Evolutionary conservation across 1,140 invertebrate genomes (phyloP).

Genomic region (Chironomus striatipennis): DNA sequence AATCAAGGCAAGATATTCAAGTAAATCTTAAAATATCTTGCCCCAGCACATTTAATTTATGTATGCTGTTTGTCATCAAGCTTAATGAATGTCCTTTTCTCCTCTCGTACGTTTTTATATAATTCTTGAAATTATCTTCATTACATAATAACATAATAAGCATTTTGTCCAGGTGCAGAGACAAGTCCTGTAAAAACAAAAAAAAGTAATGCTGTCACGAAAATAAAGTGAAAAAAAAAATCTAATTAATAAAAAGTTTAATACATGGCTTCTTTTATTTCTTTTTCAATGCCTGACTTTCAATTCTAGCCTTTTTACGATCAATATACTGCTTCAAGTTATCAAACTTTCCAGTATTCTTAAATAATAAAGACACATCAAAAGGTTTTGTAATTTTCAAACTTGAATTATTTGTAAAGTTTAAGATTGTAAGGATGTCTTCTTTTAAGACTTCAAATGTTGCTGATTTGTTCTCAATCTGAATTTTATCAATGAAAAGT

Average conservation of each 20-base stretch:
- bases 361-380: constrained; percentile 54
- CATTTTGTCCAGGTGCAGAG: too few species aligned
- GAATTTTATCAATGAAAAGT: constrained; percentile 37
- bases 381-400: constrained; percentile 32
- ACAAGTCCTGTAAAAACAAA: too few species aligned
- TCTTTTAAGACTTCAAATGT: not conserved
- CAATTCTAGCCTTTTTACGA: constrained; percentile 55
- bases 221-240: not conserved
- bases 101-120: too few species aligned
- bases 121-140: too few species aligned
- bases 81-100: too few species aligned
- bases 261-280: not conserved
- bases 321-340: constrained; percentile 68
- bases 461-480: constrained; percentile 29
- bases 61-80: too few species aligned
- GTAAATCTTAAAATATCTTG: constrained; percentile 59
- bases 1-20: constrained; percentile 99
- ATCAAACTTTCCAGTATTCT: constrained; percentile 55
- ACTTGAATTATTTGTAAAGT: not conserved
- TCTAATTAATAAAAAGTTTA: not conserved
- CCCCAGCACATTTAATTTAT: too few species aligned
- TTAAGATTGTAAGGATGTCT: not conserved
- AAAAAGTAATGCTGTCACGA: too few species aligned
- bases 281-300: constrained; percentile 27
- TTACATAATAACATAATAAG: too few species aligned